Conservation (phyloP, 2,797 vertebrate species). For the Dipus sagitta region DNA sequence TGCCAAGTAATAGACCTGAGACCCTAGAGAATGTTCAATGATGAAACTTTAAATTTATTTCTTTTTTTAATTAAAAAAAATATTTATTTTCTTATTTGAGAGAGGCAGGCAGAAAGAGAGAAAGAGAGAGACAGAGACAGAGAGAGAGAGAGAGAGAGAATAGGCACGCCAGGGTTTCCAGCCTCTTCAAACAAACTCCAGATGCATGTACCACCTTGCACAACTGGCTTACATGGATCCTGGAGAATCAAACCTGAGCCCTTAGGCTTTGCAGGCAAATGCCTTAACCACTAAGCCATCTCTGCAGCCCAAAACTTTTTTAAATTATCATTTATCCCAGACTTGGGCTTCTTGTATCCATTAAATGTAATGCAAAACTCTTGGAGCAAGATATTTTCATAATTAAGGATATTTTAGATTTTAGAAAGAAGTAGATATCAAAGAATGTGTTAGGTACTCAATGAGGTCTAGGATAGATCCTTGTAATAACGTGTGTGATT, state of each 20-base stretch:
- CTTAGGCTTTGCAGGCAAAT: no score
- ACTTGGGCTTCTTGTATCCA: background rate
- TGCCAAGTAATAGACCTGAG: background rate
- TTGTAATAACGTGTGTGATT: conserved; percentile 7
- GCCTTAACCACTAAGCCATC: no score
- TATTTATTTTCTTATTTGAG: no score
- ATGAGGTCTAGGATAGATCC: background rate
- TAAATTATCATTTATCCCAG: background rate
- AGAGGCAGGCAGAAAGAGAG: no score
- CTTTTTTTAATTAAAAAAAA: no score
- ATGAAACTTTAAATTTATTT: background rate
- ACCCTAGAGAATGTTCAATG: background rate
- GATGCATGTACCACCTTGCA: no score
- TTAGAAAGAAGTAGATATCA: background rate
- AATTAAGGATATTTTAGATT: conserved; percentile 46
- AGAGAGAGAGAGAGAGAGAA: no score
- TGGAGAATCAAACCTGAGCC: no score
- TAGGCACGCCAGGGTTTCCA: no score
- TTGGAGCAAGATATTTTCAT: conserved; percentile 23
- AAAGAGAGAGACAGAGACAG: no score
- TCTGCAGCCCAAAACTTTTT: background rate
- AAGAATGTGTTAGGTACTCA: background rate
- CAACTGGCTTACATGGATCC: no score
- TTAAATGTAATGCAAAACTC: conserved; percentile 30
- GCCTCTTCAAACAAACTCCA: no score